These are phyloP conservation scores for Eunapius fragilis DNA, from an alignment of 37 sponge, comb jelly and placozoan species.

Conservation along the genomic window DNA sequence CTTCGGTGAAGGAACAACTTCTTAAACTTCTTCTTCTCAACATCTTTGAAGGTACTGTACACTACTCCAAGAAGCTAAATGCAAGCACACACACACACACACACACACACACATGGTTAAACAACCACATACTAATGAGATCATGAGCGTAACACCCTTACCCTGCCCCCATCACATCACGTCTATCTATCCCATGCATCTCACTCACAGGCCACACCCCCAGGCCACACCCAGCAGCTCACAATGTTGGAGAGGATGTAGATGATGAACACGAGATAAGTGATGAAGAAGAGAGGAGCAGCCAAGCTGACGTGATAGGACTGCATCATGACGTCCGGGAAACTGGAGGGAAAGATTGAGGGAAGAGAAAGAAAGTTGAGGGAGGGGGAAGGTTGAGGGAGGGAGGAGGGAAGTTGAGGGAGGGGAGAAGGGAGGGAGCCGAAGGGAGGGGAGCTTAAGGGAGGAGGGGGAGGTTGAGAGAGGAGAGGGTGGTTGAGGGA, in stretches of 20 bases:
- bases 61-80: not conserved
- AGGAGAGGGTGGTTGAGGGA: no score
- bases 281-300: slow-evolving; percentile 79
- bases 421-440: no score
- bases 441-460: no score
- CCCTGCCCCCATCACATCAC: no score
- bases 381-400: no score
- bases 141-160: no score
- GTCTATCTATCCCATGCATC: no score
- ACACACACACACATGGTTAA: slow-evolving; percentile 47
- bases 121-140: not conserved
- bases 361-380: not conserved
- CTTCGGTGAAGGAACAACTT: slow-evolving; percentile 64
- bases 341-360: slow-evolving; percentile 9
- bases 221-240: not conserved
- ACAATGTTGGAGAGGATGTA: slow-evolving; percentile 79
- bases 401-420: no score
- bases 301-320: slow-evolving; percentile 33
- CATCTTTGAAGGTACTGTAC: not conserved
- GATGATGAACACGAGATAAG: slow-evolving; percentile 62
- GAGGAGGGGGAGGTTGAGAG: no score
- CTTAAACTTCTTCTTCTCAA: slow-evolving; percentile 67
- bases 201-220: no score
- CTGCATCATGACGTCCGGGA: slow-evolving; percentile 91
- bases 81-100: slow-evolving; percentile 24